phyloP scores from a whole-genome alignment of 2,113 vertebrate genomes.

The Malaclemys terrapin region DNA sequence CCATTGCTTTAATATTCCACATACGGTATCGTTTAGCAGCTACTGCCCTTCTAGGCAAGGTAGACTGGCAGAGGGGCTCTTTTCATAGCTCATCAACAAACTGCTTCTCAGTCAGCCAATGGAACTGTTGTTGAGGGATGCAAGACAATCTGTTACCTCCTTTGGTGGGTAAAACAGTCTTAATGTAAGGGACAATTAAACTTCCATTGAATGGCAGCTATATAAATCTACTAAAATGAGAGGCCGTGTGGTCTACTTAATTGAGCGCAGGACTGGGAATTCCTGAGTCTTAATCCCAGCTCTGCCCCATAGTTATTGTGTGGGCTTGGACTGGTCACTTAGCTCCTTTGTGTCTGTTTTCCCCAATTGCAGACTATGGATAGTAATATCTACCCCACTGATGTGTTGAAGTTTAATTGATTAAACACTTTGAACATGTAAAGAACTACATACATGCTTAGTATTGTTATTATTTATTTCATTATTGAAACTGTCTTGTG shows the following conservation, averaged over 20 bases:
- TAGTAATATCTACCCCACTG: neutral
- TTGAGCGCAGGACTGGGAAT: neutral
- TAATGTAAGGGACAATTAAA: neutral
- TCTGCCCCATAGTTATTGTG: fast-evolving
- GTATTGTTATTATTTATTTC: neutral
- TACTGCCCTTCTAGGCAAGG: neutral
- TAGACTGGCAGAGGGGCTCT: neutral
- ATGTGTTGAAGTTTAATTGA: neutral
- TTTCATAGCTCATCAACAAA: neutral
- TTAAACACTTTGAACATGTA: neutral
- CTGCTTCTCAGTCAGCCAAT: neutral
- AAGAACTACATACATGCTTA: neutral
- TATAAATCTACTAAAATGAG: neutral
- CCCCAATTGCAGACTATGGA: fast-evolving
- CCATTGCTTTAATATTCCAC: neutral
- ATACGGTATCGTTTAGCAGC: neutral
- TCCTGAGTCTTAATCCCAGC: neutral
- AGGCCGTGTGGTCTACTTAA: neutral
- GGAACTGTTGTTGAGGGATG: neutral
- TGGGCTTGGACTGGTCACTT: neutral
- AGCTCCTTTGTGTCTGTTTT: neutral
- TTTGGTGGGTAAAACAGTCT: neutral
- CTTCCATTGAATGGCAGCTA: neutral
- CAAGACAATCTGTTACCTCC: neutral
- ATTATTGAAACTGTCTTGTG: neutral